These are phyloP conservation scores for Chaitophorus viminalis DNA, from an alignment of 2,888 invertebrate species.

Conservation along the genomic window DNA sequence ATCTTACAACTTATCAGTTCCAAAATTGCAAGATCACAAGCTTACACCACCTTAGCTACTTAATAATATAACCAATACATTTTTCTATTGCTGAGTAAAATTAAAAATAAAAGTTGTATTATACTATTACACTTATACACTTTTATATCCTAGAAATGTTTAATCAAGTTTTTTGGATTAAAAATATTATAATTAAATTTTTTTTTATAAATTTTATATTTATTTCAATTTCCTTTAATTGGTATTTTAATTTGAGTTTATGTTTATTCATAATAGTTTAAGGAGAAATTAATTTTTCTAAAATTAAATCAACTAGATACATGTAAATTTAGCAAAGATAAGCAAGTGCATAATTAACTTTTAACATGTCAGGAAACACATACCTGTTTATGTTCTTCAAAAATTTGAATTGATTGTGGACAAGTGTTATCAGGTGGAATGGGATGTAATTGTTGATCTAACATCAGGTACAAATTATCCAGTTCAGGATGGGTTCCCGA, in stretches of 20 bases:
- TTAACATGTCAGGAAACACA: neutral
- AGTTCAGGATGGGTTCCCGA: conserved; percentile 63
- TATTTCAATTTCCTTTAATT: no score
- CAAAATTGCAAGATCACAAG: neutral
- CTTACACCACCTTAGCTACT: neutral
- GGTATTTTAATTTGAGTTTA: no score
- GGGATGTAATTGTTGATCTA: conserved; percentile 83
- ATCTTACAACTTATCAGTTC: neutral
- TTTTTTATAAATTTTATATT: neutral
- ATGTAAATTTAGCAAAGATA: no score
- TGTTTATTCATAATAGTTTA: no score
- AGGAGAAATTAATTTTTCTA: neutral
- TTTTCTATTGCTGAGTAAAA: neutral
- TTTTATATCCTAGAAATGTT: no score
- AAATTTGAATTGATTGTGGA: conserved; percentile 84
- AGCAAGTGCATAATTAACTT: neutral
- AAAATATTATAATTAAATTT: neutral
- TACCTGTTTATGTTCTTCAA: conserved; percentile 81
- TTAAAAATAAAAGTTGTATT: neutral
- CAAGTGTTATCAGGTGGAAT: conserved; percentile 81
- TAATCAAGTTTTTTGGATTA: neutral
- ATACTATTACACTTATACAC: no score
- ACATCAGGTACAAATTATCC: conserved; percentile 68
- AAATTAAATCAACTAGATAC: neutral
- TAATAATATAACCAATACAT: neutral